phyloP scores from a whole-genome alignment of 2,113 vertebrate species.

The Proterorhinus semilunaris region DNA sequence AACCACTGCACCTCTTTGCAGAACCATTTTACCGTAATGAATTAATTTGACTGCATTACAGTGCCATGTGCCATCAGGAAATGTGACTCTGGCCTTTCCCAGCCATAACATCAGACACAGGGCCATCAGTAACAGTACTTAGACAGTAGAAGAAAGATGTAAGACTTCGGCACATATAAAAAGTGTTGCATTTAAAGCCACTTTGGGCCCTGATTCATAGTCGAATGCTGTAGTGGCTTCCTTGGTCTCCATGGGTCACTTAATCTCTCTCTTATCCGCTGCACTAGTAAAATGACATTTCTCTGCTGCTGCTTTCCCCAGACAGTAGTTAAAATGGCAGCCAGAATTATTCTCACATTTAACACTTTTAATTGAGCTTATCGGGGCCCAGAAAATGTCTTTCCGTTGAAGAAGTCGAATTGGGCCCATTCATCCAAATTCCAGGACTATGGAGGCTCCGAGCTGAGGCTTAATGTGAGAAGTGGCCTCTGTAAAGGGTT shows the following conservation, averaged over 20 bases:
- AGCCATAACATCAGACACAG: slow-evolving; percentile 21
- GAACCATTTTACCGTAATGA: neutral
- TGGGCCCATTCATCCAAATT: slow-evolving; percentile 25
- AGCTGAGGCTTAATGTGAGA: slow-evolving; percentile 17
- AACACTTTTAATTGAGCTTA: slow-evolving; percentile 59
- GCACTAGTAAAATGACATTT: slow-evolving; percentile 61
- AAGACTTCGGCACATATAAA: slow-evolving; percentile 34
- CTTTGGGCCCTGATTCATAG: slow-evolving; percentile 21
- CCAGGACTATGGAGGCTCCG: slow-evolving; percentile 11
- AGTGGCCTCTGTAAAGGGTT: slow-evolving; percentile 42
- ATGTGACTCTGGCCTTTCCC: slow-evolving; percentile 34
- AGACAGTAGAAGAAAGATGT: slow-evolving; percentile 21
- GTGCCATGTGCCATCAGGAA: slow-evolving; percentile 17
- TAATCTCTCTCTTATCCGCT: slow-evolving; percentile 48
- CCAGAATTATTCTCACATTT: slow-evolving; percentile 54
- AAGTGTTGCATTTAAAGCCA: slow-evolving; percentile 21
- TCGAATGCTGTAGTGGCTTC: slow-evolving; percentile 29
- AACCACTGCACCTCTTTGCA: neutral
- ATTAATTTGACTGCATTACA: neutral
- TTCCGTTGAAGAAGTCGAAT: slow-evolving; percentile 2
- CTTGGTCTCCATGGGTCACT: slow-evolving; percentile 39
- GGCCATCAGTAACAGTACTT: slow-evolving; percentile 29
- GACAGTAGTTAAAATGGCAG: slow-evolving; percentile 35
- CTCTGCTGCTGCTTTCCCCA: slow-evolving; percentile 34
- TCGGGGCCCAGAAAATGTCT: slow-evolving; percentile 24